Conservation (phyloP, 2,888 invertebrate genomes). For the Cataglyphis rosenhaueri region DNA sequence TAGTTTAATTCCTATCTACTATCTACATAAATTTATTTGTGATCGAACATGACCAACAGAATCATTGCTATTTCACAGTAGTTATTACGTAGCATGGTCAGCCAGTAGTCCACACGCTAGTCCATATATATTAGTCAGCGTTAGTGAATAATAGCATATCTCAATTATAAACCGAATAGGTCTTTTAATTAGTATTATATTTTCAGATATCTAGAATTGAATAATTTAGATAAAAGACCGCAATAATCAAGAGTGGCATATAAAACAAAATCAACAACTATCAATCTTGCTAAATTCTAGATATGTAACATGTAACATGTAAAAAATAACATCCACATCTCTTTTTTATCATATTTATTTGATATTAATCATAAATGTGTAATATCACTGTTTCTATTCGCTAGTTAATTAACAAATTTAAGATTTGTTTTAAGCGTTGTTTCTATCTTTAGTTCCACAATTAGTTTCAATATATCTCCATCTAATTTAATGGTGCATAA, state of each 20-base stretch:
- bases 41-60: neutral
- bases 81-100: constrained; percentile 39
- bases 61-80: constrained; percentile 34
- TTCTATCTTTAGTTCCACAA: constrained; percentile 1
- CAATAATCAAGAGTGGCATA: neutral
- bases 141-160: neutral
- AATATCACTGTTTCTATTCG: neutral
- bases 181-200: constrained; percentile 38
- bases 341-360: neutral
- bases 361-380: neutral
- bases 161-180: constrained; percentile 36
- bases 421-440: neutral
- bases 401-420: constrained; percentile 12
- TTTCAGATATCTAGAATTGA: constrained; percentile 18
- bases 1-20: neutral
- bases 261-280: neutral
- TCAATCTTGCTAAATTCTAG: neutral
- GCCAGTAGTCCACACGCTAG: constrained; percentile 35
- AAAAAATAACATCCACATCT: neutral
- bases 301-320: neutral
- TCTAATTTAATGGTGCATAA: constrained; percentile 23
- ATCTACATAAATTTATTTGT: constrained; percentile 28
- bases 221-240: constrained; percentile 18
- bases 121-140: constrained; percentile 19
- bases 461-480: constrained; percentile 2